phyloP scores from a whole-genome alignment of 2,888 invertebrate genomes.

The Tetragonula carbonaria region DNA sequence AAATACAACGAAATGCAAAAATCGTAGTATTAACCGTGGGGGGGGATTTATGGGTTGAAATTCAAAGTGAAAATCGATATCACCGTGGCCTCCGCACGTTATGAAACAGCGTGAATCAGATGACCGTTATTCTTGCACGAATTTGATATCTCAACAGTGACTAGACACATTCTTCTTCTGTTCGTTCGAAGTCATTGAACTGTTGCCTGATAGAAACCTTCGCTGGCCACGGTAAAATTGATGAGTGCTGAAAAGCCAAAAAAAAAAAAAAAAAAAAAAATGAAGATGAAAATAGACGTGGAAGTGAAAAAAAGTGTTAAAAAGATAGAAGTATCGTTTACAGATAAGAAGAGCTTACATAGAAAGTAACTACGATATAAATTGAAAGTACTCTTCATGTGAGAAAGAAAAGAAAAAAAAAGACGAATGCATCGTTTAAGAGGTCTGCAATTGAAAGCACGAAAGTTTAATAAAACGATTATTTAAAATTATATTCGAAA shows the following conservation, averaged over 20 bases:
- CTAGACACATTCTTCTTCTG: slow-evolving; percentile 65
- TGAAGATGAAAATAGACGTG: background rate
- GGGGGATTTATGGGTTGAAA: background rate
- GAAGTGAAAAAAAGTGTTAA: background rate
- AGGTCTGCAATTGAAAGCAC: too few species aligned
- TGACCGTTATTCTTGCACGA: slow-evolving; percentile 42
- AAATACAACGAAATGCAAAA: background rate
- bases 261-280: background rate
- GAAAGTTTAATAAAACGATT: too few species aligned
- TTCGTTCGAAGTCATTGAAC: slow-evolving; percentile 60
- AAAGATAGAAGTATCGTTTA: too few species aligned
- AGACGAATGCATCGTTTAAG: too few species aligned
- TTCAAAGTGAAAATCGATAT: slow-evolving; percentile 29
- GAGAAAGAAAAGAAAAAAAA: too few species aligned
- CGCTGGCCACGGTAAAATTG: slow-evolving; percentile 50
- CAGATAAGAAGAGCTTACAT: background rate
- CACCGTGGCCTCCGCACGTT: background rate
- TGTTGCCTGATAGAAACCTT: slow-evolving; percentile 62
- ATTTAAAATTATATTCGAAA: background rate
- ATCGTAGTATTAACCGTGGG: slow-evolving; percentile 14
- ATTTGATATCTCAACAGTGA: slow-evolving; percentile 67
- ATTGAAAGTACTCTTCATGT: too few species aligned
- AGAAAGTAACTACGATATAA: background rate
- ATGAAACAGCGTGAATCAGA: slow-evolving; percentile 26
- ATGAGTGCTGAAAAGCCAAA: slow-evolving; percentile 14